Conservation (phyloP, 2,113 vertebrate species). For the Cebidichthys violaceus region DNA sequence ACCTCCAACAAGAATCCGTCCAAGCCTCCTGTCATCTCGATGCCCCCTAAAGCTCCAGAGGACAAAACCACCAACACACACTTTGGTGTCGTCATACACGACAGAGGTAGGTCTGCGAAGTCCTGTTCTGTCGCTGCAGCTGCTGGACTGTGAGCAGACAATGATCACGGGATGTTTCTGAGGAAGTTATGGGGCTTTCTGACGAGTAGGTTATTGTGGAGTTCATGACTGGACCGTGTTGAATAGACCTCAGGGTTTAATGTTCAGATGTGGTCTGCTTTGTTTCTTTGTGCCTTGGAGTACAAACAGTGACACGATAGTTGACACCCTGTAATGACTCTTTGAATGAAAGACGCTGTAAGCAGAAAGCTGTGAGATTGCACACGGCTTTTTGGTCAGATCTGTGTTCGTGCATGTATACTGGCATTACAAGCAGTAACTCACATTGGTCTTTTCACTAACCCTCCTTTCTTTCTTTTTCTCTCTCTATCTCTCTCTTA, state of each 20-base stretch:
- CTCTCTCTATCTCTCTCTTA: slow-evolving; percentile 30
- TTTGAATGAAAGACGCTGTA: slow-evolving; percentile 46
- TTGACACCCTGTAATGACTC: slow-evolving; percentile 53
- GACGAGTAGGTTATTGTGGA: not conserved
- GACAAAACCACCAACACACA: slow-evolving; percentile 85
- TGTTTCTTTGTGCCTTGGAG: slow-evolving; percentile 41
- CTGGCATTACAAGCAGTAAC: slow-evolving; percentile 29
- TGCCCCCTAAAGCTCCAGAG: slow-evolving; percentile 83
- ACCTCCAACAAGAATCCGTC: slow-evolving; percentile 87
- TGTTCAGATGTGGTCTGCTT: slow-evolving; percentile 59
- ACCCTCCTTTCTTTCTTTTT: slow-evolving; percentile 75
- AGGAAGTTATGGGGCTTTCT: not conserved
- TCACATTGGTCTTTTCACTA: slow-evolving; percentile 68
- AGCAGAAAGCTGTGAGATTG: slow-evolving; percentile 33
- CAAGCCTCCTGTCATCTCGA: slow-evolving; percentile 82
- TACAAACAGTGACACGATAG: slow-evolving; percentile 39
- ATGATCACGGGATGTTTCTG: slow-evolving; percentile 18
- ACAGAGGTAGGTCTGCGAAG: slow-evolving; percentile 86
- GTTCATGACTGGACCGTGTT: slow-evolving; percentile 31
- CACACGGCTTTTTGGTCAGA: slow-evolving; percentile 3
- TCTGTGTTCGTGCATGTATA: slow-evolving; percentile 17
- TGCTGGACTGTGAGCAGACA: not conserved
- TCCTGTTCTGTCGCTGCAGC: not conserved
- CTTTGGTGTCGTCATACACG: slow-evolving; percentile 91
- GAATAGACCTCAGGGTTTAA: slow-evolving; percentile 14